phyloP scores from a whole-genome alignment of 2,888 invertebrate genomes.

The Temnothorax unifasciatus region DNA sequence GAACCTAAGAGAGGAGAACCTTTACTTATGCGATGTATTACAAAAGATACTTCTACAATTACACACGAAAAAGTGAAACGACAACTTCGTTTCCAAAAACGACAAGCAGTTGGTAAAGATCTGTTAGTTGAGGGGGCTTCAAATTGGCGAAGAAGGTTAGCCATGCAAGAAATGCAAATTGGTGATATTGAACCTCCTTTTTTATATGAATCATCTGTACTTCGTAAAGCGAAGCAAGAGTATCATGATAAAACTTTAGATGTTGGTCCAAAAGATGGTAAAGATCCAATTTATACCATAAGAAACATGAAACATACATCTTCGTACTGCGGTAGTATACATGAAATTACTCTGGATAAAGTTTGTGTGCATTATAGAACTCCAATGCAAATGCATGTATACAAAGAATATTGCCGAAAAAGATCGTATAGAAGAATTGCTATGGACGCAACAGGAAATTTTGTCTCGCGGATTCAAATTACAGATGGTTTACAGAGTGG shows the following conservation, averaged over 20 bases:
- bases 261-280: slow-evolving; percentile 2
- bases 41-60: neutral
- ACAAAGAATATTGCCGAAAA: slow-evolving; percentile 7
- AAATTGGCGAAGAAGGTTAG: slow-evolving; percentile 1
- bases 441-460: slow-evolving; percentile 23
- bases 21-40: neutral
- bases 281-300: slow-evolving; percentile 9
- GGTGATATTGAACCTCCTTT: neutral
- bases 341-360: slow-evolving; percentile 5
- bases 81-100: neutral
- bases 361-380: slow-evolving; percentile 16
- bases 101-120: neutral
- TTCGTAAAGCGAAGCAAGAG: slow-evolving; percentile 9
- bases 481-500: slow-evolving; percentile 9
- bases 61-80: neutral
- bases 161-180: neutral
- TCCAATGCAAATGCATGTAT: slow-evolving; percentile 20
- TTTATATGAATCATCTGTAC: neutral
- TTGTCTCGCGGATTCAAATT: slow-evolving; percentile 3
- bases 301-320: neutral
- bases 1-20: neutral
- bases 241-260: neutral
- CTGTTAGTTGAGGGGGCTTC: neutral
- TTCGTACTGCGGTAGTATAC: neutral
- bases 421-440: neutral